Base-by-base conservation (phyloP, 2,797 vertebrate species). In the Lagorchestes hirsutus region DNA sequence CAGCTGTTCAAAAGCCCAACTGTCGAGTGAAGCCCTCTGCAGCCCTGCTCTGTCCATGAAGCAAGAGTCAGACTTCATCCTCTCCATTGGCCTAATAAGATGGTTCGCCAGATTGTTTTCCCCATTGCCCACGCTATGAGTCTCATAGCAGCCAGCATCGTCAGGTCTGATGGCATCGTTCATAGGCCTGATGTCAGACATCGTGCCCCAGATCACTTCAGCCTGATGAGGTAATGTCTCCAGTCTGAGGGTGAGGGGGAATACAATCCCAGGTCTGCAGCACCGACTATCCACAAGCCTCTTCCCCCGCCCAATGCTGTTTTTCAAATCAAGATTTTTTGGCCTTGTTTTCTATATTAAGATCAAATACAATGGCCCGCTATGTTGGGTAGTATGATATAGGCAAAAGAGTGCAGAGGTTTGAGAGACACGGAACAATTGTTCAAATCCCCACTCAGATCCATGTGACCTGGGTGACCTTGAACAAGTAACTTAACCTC, bases 321-420 rank as follows among this genome's bases (percentile, higher is more conserved):
- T 96, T 98, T 96, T 94, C 93, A 96, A 94, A 96, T 95, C 92
- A 97, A 58, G 56, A 93, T 91, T 92, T 97, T 92, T 58, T 74
- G 91, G 93, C n/a, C 90, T 92, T 57, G 12, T 0, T 6, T 34
- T 95, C 1, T 0, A 95, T 92, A 90, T 10, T 50, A 62, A n/a
- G 92, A 95, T 28, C 57, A 97, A 96, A 92, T 93, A 57, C 97
- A 97, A 95, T 4, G 54, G 5, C 50, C 90, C 90, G 90, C 93
- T 92, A 56, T 6, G 27, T 87, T 11, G 24, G 74, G 22, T 46
- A 46, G 22, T 46, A 82, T 82, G 74, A 4, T 82, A 82, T 24
- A 11, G 22, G 74, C 22, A 18, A 82, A 87, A 50, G 74, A 46
- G 10, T 50, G 27, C 0, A 50, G 24, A 27, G 40, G 40, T 87